Evolutionary conservation across 2,113 vertebrate genomes (phyloP).

Genomic region (Ceyx melanurus): DNA sequence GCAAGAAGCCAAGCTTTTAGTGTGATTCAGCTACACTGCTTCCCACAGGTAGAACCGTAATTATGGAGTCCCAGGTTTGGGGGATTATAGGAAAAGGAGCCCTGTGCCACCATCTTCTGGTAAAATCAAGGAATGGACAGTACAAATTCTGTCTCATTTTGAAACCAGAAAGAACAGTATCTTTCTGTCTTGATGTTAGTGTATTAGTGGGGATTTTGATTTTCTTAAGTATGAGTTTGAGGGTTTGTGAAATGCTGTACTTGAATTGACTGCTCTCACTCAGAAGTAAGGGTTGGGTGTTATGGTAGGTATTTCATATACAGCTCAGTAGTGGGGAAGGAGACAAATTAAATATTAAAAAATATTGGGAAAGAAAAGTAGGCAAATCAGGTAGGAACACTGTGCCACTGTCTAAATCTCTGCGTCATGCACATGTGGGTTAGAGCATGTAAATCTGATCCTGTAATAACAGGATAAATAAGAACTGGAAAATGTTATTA

Average conservation of each 20-base stretch:
- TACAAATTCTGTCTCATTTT: background rate
- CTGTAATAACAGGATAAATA: background rate
- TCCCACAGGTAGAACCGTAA: background rate
- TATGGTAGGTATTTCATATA: background rate
- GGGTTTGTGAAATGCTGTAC: background rate
- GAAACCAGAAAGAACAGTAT: background rate
- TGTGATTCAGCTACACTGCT: background rate
- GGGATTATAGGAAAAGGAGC: background rate
- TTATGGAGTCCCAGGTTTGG: fast-evolving
- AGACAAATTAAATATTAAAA: background rate
- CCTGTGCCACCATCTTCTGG: constrained; percentile 59
- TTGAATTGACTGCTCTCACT: background rate
- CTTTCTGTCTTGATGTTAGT: background rate
- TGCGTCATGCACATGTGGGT: background rate
- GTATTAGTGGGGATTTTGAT: background rate
- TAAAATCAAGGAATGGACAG: constrained; percentile 28
- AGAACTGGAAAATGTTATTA: background rate
- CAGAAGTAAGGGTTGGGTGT: background rate
- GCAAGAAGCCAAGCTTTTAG: background rate
- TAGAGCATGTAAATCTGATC: background rate
- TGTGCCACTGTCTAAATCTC: background rate
- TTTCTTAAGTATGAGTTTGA: background rate
- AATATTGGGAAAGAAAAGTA: background rate
- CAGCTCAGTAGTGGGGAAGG: background rate
- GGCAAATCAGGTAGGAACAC: background rate